A percentile compares a stretch with the other conserved stretches of the same genome.
Evolutionary conservation across 2,113 vertebrate genomes (phyloP).

Genomic region (Zosterops japonicus): DNA sequence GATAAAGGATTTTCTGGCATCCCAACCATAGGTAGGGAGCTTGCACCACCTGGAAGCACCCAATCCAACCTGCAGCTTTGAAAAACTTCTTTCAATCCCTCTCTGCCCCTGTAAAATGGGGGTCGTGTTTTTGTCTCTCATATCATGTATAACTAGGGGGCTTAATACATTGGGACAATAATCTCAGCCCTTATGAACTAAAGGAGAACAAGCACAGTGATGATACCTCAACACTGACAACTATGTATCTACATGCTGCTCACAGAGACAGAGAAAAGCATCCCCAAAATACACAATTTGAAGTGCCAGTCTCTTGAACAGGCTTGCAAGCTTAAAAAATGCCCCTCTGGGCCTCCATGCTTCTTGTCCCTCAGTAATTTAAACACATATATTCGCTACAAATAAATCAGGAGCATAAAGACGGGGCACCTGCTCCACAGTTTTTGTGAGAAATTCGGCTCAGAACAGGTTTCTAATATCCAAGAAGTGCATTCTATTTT

Average conservation of each 20-base stretch:
- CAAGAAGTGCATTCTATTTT: background rate
- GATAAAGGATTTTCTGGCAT: background rate
- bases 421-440: background rate
- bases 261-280: background rate
- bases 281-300: background rate
- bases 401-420: background rate
- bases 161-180: background rate
- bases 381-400: background rate
- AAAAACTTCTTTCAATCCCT: background rate
- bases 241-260: background rate
- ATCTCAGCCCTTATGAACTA: background rate
- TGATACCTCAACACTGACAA: background rate
- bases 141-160: rapidly evolving
- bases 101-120: background rate
- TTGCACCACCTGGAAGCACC: background rate
- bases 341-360: background rate
- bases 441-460: background rate
- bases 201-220: background rate
- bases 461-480: background rate
- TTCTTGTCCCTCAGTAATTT: background rate
- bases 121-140: background rate
- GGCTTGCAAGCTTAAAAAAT: background rate
- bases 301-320: background rate
- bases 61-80: background rate
- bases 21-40: background rate